Base-by-base conservation (phyloP, 2,797 vertebrate species). In the Salmo trutta region DNA sequence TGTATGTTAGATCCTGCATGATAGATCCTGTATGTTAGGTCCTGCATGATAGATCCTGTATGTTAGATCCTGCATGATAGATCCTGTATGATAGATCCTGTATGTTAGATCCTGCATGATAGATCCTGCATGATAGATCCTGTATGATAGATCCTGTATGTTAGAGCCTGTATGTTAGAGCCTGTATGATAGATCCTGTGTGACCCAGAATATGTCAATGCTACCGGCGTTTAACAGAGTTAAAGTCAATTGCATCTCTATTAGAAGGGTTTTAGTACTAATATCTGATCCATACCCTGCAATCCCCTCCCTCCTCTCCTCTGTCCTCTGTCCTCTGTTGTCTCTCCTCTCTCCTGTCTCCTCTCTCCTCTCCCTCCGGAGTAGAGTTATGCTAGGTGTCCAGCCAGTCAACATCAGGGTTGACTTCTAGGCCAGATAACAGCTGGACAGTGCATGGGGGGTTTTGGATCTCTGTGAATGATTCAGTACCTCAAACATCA, bases 241-340 rank as follows among this genome's bases (percentile, higher is more conserved):
- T 83, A 79, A 72, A 83, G 76, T 71, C 83, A 83, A 62, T 77
- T 79, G 83, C 82, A 75, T 74, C 65, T 86, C 82, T 67, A 14
- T 84, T 71, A 80, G 86, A 86, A 52, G 31, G 73, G 77, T 85
- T 71, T 89, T 85, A 85, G 75, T 77, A 81, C 53, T 82, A 86
- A 90, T 88, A 91, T 91, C 89, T 91, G 91, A 88, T 68, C 62
- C 87, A 84, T 84, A 77, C 86, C 80, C 7, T 89, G 80, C 86
- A 83, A 83, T 82, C 21, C 77, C 80, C 83, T 77, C 59, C 24
- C 68, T 31, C 33, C 5, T 1, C 33, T 36, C 33, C 2, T 2
- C 41, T 47, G 8, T 41, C 41, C 41, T 47, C 41, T 47, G 33
- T 8, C 41, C 10, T 3, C 41, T 19, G 2, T 24, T 14, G 2